Percentiles rank a stretch among this genome's conserved stretches.
These are phyloP conservation scores for Neodon shergylaensis DNA, from an alignment of 2,113 vertebrate genomes.

Conservation along the genomic window DNA sequence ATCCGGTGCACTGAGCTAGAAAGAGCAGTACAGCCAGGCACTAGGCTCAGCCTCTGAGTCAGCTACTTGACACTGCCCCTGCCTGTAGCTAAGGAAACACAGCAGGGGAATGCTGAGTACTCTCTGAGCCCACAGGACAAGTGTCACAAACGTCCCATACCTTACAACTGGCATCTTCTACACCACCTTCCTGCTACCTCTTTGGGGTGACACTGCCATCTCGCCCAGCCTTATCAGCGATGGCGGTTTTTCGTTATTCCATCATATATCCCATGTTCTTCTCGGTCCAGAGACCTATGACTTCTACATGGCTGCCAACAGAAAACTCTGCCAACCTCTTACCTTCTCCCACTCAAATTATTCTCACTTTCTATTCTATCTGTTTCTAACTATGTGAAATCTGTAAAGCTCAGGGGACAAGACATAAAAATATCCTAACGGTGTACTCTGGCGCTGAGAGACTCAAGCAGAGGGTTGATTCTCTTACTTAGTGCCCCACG, in stretches of 20 bases:
- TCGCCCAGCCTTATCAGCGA: not conserved
- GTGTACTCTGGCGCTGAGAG: not conserved
- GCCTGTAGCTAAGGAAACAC: not conserved
- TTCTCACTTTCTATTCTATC: not conserved
- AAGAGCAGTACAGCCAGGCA: not conserved
- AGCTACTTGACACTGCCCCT: not conserved
- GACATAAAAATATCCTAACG: not conserved
- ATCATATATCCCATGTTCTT: not conserved
- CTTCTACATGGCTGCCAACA: not conserved
- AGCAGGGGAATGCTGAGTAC: not conserved
- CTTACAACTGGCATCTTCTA: not conserved
- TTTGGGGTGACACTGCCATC: fast-evolving
- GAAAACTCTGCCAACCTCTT: not conserved
- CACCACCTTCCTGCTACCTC: not conserved
- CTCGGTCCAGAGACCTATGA: not conserved
- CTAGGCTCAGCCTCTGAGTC: too few species aligned
- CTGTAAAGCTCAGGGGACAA: not conserved
- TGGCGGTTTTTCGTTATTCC: not conserved
- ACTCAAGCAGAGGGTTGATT: too few species aligned
- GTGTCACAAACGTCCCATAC: not conserved
- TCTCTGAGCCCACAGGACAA: not conserved
- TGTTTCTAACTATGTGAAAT: not conserved
- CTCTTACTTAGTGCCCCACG: too few species aligned
- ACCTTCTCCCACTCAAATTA: not conserved
- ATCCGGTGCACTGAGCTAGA: not conserved